Base-by-base conservation (phyloP, 2,888 invertebrate species). In the Deilephila elpenor region DNA sequence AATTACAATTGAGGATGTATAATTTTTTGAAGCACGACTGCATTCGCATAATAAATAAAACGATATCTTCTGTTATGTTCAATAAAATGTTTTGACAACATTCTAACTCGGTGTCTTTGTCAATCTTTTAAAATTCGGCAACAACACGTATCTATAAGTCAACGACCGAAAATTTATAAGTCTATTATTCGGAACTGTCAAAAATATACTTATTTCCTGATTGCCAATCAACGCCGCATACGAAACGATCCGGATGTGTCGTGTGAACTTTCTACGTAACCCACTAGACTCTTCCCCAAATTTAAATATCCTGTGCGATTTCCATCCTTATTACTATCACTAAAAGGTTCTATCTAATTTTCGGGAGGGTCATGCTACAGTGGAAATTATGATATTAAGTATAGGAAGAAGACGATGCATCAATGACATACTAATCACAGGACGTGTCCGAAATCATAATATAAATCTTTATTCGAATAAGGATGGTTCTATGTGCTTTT, bases 191-290 rank as follows among this genome's bases (percentile, higher is more conserved):
- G 8, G 53, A 59, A 53, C 70, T 71, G 72, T 70, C 72, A 83
- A 83, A 84, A 83, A 81, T 81, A 77, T 83, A 78, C 82, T 74
- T 37, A 75, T 78, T 86, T 86, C 84, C 85, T 82, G 74, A 80
- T 84, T 76, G 78, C 79, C 74, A 79, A 80, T 83, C 82, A 80
- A 79, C 74, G 64, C 72, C 71, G 86, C 82, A 86, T 86, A 83
- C 80, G 60, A 79, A 83, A 82, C 74, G 17, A 77, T 78, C 80
- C 84, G 86, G 86, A 86, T 74, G 84, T 83, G 82, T 25, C 71
- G 71, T 73, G 73, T 73, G 73, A 73, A 73, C 73, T 73, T 73
- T 73, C 73, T 73, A 71, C 20, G 44, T 53, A 56, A 70, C 60
- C 74, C 5, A 70, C 29, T 61, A 70, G 7, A 25, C 25, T 1